phyloP scores from a whole-genome alignment of 2,113 vertebrate genomes.

The Pollimyrus isidori region DNA sequence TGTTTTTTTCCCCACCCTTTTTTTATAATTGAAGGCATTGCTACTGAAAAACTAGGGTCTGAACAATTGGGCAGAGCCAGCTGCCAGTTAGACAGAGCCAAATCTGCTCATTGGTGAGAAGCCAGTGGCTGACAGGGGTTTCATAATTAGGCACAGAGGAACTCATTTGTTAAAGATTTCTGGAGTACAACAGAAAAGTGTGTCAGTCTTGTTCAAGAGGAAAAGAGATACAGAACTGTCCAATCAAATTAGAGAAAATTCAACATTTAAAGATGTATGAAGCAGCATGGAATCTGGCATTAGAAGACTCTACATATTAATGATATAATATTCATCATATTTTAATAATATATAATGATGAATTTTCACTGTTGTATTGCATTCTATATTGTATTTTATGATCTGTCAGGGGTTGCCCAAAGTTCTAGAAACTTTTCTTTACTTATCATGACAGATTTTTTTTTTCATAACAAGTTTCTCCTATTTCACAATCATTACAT shows the following conservation, averaged over 20 bases:
- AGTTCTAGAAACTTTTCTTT: not conserved
- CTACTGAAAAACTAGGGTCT: not conserved
- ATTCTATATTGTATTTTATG: not conserved
- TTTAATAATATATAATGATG: not conserved
- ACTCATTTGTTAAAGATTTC: conserved; percentile 15
- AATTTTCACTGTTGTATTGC: not conserved
- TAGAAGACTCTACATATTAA: not conserved
- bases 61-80: not conserved
- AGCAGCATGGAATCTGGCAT: not conserved
- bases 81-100: not conserved
- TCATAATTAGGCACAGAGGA: conserved; percentile 15
- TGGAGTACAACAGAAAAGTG: not conserved
- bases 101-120: not conserved
- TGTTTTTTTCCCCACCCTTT: not conserved
- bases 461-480: not conserved
- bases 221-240: not conserved
- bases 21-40: not conserved
- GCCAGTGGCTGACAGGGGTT: not conserved
- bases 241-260: not conserved
- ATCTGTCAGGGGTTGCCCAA: not conserved
- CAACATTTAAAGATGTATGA: not conserved
- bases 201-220: not conserved
- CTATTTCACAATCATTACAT: not conserved
- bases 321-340: not conserved
- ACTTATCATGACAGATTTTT: not conserved